These are phyloP conservation scores for Hydraecia micacea DNA, from an alignment of 2,888 invertebrate genomes.

Conservation along the genomic window DNA sequence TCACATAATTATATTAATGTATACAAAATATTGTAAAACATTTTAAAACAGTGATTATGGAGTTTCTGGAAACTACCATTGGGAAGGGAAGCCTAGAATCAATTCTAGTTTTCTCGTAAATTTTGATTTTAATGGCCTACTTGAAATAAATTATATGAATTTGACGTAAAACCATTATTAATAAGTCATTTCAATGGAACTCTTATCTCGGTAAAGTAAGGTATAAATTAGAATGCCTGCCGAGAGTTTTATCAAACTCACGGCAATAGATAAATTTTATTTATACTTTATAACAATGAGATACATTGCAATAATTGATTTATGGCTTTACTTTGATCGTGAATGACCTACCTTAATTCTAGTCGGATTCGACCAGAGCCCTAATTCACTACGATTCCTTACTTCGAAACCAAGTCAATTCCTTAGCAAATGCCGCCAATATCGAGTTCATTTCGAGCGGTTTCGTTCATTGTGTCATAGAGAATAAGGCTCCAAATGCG, in stretches of 20 bases:
- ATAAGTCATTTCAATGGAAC: neutral
- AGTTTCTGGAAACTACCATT: too few species aligned
- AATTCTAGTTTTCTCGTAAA: too few species aligned
- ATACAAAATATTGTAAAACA: neutral
- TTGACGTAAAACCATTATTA: too few species aligned
- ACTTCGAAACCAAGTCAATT: neutral
- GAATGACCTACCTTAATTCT: slow-evolving; percentile 8
- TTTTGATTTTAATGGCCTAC: too few species aligned
- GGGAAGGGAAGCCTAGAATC: too few species aligned
- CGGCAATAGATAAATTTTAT: neutral
- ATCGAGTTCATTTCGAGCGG: neutral
- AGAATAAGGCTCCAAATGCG: slow-evolving; percentile 16
- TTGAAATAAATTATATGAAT: too few species aligned
- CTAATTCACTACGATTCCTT: neutral
- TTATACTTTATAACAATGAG: neutral
- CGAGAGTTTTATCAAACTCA: neutral
- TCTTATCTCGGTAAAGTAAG: neutral
- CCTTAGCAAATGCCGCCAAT: too few species aligned
- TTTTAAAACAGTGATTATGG: neutral
- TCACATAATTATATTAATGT: neutral
- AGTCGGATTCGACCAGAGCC: slow-evolving; percentile 30
- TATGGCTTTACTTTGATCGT: neutral
- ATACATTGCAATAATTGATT: neutral
- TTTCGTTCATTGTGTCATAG: neutral
- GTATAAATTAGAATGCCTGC: neutral